phyloP scores from a whole-genome alignment of 2,797 vertebrate species.

The Phataginus tricuspis region DNA sequence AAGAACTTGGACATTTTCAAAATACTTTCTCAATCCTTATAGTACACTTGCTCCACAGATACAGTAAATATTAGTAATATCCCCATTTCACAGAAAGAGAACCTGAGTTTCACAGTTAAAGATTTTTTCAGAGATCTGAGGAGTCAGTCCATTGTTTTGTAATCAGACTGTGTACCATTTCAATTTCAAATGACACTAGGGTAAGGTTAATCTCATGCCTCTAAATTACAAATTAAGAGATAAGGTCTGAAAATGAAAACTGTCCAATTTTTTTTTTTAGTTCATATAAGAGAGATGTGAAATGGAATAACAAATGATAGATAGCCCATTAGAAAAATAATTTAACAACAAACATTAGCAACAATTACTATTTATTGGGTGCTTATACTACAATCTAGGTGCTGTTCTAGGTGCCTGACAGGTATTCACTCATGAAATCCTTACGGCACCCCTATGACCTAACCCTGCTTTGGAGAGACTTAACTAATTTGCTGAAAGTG shows the following conservation, averaged over 20 bases:
- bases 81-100: not conserved
- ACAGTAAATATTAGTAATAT: not conserved
- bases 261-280: not conserved
- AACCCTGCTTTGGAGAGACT: not conserved
- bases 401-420: not conserved
- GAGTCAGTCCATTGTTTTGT: not conserved
- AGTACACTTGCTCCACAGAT: not conserved
- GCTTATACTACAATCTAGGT: not conserved
- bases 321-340: not conserved
- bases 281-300: not conserved
- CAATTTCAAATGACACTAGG: not conserved
- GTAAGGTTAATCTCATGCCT: not conserved
- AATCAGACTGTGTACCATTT: not conserved
- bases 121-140: not conserved
- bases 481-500: not conserved
- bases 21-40: not conserved
- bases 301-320: not conserved
- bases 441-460: not conserved
- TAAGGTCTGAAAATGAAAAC: not conserved
- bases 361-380: not conserved
- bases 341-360: not conserved
- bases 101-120: conserved; percentile 19
- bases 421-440: not conserved
- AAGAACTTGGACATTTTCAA: not conserved
- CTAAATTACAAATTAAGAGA: not conserved